Percentiles rank a stretch among this genome's conserved stretches.
These are phyloP conservation scores for Mimas tiliae DNA, from an alignment of 2,888 invertebrate species.

Conservation along the genomic window DNA sequence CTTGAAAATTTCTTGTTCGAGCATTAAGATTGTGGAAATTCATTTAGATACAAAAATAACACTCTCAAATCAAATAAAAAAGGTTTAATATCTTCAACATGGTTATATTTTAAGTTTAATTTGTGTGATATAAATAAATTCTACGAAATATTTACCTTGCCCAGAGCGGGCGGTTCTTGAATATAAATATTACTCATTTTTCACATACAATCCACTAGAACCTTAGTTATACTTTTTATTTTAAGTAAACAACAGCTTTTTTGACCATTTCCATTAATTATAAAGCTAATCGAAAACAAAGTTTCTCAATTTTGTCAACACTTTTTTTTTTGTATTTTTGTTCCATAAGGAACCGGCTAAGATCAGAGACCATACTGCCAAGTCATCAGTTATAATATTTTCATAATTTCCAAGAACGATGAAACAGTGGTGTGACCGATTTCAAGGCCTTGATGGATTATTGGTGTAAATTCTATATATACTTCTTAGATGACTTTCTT, in stretches of 20 bases:
- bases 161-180: slow-evolving; percentile 97
- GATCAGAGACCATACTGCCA: too few relatives aligned
- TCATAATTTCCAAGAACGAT: too few relatives aligned
- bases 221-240: not conserved
- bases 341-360: too few relatives aligned
- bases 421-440: too few relatives aligned
- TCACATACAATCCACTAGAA: not conserved
- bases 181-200: slow-evolving; percentile 99
- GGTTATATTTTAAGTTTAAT: too few relatives aligned
- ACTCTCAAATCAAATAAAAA: not conserved
- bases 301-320: too few relatives aligned
- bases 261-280: not conserved
- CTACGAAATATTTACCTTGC: slow-evolving; percentile 88
- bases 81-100: not conserved
- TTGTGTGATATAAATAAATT: not conserved
- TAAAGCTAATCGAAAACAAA: too few relatives aligned
- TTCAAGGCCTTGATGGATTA: too few relatives aligned
- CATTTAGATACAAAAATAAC: not conserved
- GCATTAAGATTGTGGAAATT: not conserved
- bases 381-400: too few relatives aligned
- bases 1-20: not conserved
- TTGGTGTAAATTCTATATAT: too few relatives aligned
- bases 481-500: too few relatives aligned
- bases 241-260: not conserved
- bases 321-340: too few relatives aligned